phyloP scores from a whole-genome alignment of 2,113 vertebrate species.

The Misgurnus mizolepis region DNA sequence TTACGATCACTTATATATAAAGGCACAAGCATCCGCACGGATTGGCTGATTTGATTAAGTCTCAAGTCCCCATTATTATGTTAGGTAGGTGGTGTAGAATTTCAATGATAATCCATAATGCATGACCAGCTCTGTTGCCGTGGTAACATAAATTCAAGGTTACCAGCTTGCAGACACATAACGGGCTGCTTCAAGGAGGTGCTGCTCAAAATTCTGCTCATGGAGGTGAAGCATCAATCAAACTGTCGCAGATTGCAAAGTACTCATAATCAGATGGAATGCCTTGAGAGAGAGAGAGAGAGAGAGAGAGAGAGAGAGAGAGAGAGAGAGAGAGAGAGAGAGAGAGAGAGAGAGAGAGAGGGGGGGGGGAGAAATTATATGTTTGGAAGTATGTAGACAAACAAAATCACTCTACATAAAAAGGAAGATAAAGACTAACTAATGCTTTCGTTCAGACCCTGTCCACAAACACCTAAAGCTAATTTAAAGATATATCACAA shows the following conservation, averaged over 20 bases:
- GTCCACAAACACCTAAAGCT: conserved; percentile 41
- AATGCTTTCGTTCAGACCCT: conserved; percentile 8
- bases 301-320: conserved; percentile 30
- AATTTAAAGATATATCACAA: conserved; percentile 56
- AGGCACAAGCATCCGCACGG: conserved; percentile 65
- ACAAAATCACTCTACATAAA: conserved; percentile 42
- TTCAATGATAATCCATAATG: conserved; percentile 98
- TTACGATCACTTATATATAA: conserved; percentile 37
- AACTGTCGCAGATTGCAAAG: conserved; percentile 81
- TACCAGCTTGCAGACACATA: conserved; percentile 88
- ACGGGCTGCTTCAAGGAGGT: conserved; percentile 85
- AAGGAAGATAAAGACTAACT: conserved; percentile 20
- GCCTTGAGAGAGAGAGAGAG: conserved; percentile 64
- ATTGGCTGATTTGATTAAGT: conserved; percentile 95
- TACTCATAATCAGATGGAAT: conserved; percentile 82
- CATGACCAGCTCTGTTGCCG: conserved; percentile 89
- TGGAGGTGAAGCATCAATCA: conserved; percentile 87
- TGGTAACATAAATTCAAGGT: conserved; percentile 98
- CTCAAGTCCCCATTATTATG: conserved; percentile 88
- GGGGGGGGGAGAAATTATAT: conserved; percentile 6
- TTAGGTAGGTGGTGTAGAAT: conserved; percentile 94
- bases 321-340: conserved; percentile 27
- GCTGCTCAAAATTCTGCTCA: conserved; percentile 90
- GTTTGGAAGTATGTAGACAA: conserved; percentile 72
- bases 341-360: conserved; percentile 35